Percentiles rank a stretch among this genome's conserved stretches.
Evolutionary conservation across 2,113 vertebrate species (phyloP).

Genomic region (Etheostoma cragini): DNA sequence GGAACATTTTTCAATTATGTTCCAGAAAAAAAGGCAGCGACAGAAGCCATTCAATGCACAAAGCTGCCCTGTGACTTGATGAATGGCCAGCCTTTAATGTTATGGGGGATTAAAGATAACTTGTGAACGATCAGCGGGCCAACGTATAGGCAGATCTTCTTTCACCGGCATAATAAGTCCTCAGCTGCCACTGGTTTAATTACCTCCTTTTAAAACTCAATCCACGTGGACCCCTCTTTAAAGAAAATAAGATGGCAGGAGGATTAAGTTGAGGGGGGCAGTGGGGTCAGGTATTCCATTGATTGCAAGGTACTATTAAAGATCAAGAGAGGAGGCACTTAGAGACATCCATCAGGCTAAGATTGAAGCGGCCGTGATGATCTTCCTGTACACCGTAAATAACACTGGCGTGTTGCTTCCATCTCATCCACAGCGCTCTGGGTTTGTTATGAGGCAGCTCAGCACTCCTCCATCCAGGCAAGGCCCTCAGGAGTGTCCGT

Average conservation of each 20-base stretch:
- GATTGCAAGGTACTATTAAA: slow-evolving; percentile 83
- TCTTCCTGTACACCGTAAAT: slow-evolving; percentile 83
- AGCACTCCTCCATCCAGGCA: slow-evolving; percentile 10
- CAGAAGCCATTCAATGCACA: slow-evolving; percentile 79
- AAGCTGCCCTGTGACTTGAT: slow-evolving; percentile 83
- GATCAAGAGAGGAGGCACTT: slow-evolving; percentile 79
- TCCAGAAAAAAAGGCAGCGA: slow-evolving; percentile 73
- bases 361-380: slow-evolving; percentile 81
- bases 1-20: slow-evolving; percentile 78
- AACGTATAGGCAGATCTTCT: slow-evolving; percentile 83
- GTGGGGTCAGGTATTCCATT: slow-evolving; percentile 80
- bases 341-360: slow-evolving; percentile 80
- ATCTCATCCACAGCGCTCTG: slow-evolving; percentile 39
- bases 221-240: slow-evolving; percentile 76
- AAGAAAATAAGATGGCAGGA: slow-evolving; percentile 73
- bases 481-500: slow-evolving; percentile 7
- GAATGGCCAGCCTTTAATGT: slow-evolving; percentile 85
- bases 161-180: slow-evolving; percentile 85
- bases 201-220: slow-evolving; percentile 85
- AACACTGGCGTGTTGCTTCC: slow-evolving; percentile 77
- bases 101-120: slow-evolving; percentile 87
- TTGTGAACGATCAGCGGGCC: slow-evolving; percentile 81
- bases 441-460: slow-evolving; percentile 58
- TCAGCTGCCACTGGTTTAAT: slow-evolving; percentile 86
- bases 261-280: slow-evolving; percentile 73